A percentile compares a stretch with the other conserved stretches of the same genome.
Evolutionary conservation across 2,113 vertebrate genomes (phyloP).

Genomic region (Solenodon paradoxus): DNA sequence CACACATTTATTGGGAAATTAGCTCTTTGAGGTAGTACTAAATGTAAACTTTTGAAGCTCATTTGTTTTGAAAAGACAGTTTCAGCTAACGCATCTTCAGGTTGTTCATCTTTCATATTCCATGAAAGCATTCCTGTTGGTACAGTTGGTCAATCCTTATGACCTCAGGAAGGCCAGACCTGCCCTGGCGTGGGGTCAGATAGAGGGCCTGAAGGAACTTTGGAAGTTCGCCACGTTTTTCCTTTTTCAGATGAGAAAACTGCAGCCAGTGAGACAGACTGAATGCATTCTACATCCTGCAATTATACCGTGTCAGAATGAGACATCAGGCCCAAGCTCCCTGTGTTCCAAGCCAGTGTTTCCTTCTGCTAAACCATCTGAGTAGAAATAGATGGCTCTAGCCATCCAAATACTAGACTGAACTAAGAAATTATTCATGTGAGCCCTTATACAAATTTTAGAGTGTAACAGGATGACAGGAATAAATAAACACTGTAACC

Average conservation of each 20-base stretch:
- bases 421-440: neutral
- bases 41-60: neutral
- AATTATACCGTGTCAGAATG: neutral
- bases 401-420: neutral
- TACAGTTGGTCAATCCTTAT: neutral
- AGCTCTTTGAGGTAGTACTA: neutral
- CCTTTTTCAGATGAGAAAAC: neutral
- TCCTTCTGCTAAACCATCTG: conserved; percentile 4
- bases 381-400: neutral
- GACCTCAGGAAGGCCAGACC: neutral
- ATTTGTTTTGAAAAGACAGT: neutral
- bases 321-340: neutral
- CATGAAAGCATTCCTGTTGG: neutral
- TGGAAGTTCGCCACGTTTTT: neutral
- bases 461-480: neutral
- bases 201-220: neutral
- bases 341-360: neutral
- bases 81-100: neutral
- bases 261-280: neutral
- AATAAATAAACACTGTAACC: neutral
- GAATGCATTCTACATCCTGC: neutral
- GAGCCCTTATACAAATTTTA: neutral
- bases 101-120: neutral
- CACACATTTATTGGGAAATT: neutral
- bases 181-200: neutral